Evolutionary conservation across 2,113 vertebrate species (phyloP).

Genomic region (Brachypodius melanocephalos): DNA sequence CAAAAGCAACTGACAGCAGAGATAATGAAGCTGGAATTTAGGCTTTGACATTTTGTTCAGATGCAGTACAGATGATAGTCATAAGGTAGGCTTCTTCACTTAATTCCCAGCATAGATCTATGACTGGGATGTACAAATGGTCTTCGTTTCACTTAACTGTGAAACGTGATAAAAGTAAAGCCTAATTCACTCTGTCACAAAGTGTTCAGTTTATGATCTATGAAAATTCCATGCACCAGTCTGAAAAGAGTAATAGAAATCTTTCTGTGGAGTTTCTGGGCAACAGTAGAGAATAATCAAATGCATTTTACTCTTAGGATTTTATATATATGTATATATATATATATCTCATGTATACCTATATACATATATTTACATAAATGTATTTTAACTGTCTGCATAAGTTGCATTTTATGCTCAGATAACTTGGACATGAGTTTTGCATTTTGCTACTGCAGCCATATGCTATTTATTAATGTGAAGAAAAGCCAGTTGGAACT

Average conservation of each 20-base stretch:
- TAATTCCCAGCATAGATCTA: neutral
- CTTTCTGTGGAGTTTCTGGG: neutral
- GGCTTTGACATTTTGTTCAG: neutral
- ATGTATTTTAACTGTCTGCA: neutral
- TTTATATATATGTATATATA: neutral
- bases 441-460: neutral
- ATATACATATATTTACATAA: slow-evolving; percentile 4
- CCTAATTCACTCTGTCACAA: neutral
- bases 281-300: neutral
- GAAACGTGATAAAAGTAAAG: slow-evolving; percentile 4
- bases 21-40: slow-evolving; percentile 1
- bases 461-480: neutral
- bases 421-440: neutral
- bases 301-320: neutral
- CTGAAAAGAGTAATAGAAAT: neutral
- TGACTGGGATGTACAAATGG: neutral
- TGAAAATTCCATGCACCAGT: neutral
- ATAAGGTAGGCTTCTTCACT: neutral
- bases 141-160: neutral
- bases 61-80: neutral
- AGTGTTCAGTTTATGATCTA: neutral
- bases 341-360: neutral
- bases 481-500: neutral
- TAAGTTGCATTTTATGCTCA: neutral
- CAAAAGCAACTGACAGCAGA: neutral